Base-by-base conservation (phyloP, 2,888 invertebrate genomes). In the Disparrhopalites patrizii region DNA sequence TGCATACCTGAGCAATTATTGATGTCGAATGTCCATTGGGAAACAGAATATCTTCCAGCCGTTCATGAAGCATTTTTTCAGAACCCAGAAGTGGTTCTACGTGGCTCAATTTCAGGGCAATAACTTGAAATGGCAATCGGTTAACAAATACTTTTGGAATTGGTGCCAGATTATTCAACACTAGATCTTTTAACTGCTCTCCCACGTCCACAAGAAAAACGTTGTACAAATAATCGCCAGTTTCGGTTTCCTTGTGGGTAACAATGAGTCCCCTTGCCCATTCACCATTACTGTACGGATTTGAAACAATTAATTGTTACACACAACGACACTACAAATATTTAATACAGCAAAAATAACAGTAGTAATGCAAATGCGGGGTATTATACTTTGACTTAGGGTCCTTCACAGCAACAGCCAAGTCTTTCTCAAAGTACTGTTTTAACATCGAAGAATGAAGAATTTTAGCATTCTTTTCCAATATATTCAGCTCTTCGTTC, bases 71-170 rank as follows among this genome's bases (percentile, higher is more conserved):
- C n/a, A n/a, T n/a, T n/a, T n/a, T n/a, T n/a, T n/a, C n/a, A n/a
- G n/a, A n/a, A n/a, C n/a, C n/a, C n/a, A n/a, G n/a, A n/a, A n/a
- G n/a, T n/a, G 60, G 54, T 20, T 10, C 3, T 7, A 60, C 40
- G 33, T 65, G 60, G 15, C 18, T 27, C 10, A 65, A n/a, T 38
- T 40, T 51, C 13, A 65, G 8, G 3, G 60, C 43, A 54, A 65
- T 52, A 3, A 61, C 65, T 40, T 65, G 65, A 23, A 52, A 60
- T n/a, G 60, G 60, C 18, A 65, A 55, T 8, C 5, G n/a, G 13
- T 15, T n/a, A 3, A 51, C 54, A 33, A 60, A 60, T 38, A 28
- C n/a, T n/a, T 40, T 54, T n/a, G 40, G 40, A 5, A 65, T 57
- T 38, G 65, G 65, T n/a, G 25, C 31, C 1, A 65, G 8, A 3